phyloP scores from a whole-genome alignment of 2,113 vertebrate species.

The Ophiodon elongatus region DNA sequence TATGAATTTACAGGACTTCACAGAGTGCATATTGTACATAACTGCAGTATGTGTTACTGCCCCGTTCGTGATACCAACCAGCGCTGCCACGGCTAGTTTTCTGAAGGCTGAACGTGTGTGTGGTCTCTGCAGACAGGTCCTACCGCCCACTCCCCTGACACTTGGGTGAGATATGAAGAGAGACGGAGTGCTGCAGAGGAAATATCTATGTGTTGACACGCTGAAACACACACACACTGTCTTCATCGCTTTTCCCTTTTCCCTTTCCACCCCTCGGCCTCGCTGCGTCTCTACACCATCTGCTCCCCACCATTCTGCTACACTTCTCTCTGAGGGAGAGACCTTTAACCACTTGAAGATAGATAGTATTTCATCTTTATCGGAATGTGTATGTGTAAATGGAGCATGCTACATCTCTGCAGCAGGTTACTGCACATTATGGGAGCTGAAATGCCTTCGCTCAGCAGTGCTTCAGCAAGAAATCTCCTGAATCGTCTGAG shows the following conservation, averaged over 20 bases:
- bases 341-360: constrained; percentile 43
- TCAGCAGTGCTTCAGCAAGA: constrained; percentile 12
- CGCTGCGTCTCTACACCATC: constrained; percentile 31
- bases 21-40: neutral
- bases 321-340: constrained; percentile 25
- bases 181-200: constrained; percentile 65
- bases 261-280: constrained; percentile 11
- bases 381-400: constrained; percentile 32
- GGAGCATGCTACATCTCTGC: constrained; percentile 36
- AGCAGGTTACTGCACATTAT: constrained; percentile 41
- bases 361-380: constrained; percentile 46
- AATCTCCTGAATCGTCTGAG: neutral
- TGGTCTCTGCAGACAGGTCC: constrained; percentile 65
- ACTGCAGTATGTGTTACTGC: constrained; percentile 18
- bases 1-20: constrained; percentile 5
- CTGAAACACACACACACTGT: constrained; percentile 56
- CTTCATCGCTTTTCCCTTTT: constrained; percentile 42
- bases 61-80: constrained; percentile 14
- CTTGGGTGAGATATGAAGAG: constrained; percentile 74
- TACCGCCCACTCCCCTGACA: constrained; percentile 70
- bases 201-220: constrained; percentile 68
- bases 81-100: constrained; percentile 42
- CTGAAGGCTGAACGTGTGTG: constrained; percentile 58
- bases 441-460: constrained; percentile 26
- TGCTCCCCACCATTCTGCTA: constrained; percentile 42